Evolutionary conservation across 2,888 invertebrate species (phyloP).

Genomic region (Aplocera efformata): DNA sequence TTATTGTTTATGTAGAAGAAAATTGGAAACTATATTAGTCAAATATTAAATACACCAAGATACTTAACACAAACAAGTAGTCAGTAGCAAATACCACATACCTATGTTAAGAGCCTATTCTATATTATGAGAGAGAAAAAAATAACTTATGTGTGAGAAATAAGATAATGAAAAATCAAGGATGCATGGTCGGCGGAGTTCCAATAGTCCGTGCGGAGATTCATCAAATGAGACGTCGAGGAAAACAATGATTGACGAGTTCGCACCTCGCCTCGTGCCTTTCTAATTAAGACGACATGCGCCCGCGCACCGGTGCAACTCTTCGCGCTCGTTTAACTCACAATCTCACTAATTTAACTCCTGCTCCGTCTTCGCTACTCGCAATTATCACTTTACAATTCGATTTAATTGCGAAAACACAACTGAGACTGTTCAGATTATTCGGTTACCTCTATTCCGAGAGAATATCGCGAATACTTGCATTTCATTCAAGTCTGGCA

Average conservation of each 20-base stretch:
- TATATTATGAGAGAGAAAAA: no score
- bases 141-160: not conserved
- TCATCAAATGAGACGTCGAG: slow-evolving; percentile 57
- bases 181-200: slow-evolving; percentile 56
- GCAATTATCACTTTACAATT: slow-evolving; percentile 34
- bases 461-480: slow-evolving; percentile 8
- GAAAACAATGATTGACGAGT: slow-evolving; percentile 77
- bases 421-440: slow-evolving; percentile 2
- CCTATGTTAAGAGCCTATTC: no score
- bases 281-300: slow-evolving; percentile 77
- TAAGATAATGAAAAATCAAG: slow-evolving; percentile 25
- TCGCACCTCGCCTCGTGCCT: slow-evolving; percentile 72
- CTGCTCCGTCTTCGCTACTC: slow-evolving; percentile 30
- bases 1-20: no score
- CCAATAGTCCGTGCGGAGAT: slow-evolving; percentile 62
- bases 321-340: slow-evolving; percentile 60
- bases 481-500: slow-evolving; percentile 23
- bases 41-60: no score
- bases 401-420: slow-evolving; percentile 13
- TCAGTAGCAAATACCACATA: no score
- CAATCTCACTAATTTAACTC: slow-evolving; percentile 49
- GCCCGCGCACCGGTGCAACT: slow-evolving; percentile 59
- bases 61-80: no score
- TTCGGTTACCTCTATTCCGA: not conserved
- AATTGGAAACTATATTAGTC: no score